Percentiles rank a stretch among this genome's conserved stretches.
These are phyloP conservation scores for Liparis tanakae DNA, from an alignment of 2,797 vertebrate species.

Conservation along the genomic window DNA sequence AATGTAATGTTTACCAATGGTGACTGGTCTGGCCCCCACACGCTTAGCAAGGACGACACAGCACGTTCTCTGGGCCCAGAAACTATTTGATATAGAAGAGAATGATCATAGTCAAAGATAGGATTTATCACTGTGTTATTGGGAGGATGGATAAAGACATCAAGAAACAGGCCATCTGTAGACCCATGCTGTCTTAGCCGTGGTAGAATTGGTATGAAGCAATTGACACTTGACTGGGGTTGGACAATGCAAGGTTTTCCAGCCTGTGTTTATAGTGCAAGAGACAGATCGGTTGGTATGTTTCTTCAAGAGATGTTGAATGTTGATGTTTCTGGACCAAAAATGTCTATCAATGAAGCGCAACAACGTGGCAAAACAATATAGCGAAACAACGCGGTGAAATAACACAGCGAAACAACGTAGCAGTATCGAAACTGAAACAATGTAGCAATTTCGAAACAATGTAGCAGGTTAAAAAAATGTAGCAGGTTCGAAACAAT, in stretches of 20 bases:
- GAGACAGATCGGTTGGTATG: background rate
- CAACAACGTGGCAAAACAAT: background rate
- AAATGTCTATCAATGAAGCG: background rate
- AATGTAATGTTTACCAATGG: slow-evolving; percentile 47
- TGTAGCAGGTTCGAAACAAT: no score
- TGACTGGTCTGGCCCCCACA: slow-evolving; percentile 21
- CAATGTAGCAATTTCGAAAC: no score
- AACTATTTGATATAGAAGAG: slow-evolving; percentile 35
- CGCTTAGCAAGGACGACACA: slow-evolving; percentile 31
- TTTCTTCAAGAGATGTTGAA: background rate
- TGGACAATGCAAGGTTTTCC: background rate
- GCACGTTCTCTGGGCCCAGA: slow-evolving; percentile 7
- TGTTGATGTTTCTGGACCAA: background rate
- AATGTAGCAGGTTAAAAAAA: no score
- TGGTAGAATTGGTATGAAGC: slow-evolving; percentile 3
- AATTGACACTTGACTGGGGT: background rate
- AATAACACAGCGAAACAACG: no score
- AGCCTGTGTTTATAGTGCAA: background rate
- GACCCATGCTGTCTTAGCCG: background rate
- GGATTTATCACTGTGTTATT: slow-evolving; percentile 41
- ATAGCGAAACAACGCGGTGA: background rate
- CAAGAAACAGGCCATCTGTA: slow-evolving; percentile 38
- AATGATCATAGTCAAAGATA: slow-evolving; percentile 36
- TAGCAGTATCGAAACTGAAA: no score
- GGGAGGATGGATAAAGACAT: slow-evolving; percentile 28